These are phyloP conservation scores for Stenchaetothrips biformis DNA, from an alignment of 2,888 invertebrate genomes.

Conservation along the genomic window DNA sequence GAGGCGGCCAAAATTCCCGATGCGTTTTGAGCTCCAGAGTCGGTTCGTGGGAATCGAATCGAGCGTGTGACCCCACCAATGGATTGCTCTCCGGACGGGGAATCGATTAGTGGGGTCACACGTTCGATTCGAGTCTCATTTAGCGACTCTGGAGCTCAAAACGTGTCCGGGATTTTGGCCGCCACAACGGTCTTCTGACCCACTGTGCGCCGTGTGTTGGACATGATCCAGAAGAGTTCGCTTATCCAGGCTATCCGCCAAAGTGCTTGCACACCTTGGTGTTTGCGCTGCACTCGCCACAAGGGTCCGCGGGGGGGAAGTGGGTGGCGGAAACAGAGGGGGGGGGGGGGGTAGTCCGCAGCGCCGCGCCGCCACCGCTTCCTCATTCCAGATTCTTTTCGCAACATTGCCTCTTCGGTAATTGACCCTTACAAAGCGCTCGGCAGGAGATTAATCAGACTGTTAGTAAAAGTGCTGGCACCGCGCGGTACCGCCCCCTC, in stretches of 20 bases:
- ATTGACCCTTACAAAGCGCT: constrained; percentile 9
- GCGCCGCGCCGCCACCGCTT: background rate
- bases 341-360: background rate
- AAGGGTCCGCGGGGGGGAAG: background rate
- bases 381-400: constrained; percentile 19
- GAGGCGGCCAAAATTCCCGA: too few species aligned
- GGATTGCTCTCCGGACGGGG: too few species aligned
- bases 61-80: too few species aligned
- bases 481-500: background rate
- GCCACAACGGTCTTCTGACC: too few species aligned
- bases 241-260: constrained; percentile 9
- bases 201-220: background rate
- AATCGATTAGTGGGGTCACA: too few species aligned
- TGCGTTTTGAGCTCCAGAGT: too few species aligned
- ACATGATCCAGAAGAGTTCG: constrained; percentile 7
- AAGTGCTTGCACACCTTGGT: constrained; percentile 22
- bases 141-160: too few species aligned
- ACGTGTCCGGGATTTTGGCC: too few species aligned
- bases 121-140: too few species aligned
- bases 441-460: constrained; percentile 1
- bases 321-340: too few species aligned
- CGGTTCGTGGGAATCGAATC: too few species aligned
- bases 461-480: constrained; percentile 23
- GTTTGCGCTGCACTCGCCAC: background rate
- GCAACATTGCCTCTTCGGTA: constrained; percentile 20